Conservation (phyloP, 2,888 invertebrate genomes). For the Eristalis tenax region DNA sequence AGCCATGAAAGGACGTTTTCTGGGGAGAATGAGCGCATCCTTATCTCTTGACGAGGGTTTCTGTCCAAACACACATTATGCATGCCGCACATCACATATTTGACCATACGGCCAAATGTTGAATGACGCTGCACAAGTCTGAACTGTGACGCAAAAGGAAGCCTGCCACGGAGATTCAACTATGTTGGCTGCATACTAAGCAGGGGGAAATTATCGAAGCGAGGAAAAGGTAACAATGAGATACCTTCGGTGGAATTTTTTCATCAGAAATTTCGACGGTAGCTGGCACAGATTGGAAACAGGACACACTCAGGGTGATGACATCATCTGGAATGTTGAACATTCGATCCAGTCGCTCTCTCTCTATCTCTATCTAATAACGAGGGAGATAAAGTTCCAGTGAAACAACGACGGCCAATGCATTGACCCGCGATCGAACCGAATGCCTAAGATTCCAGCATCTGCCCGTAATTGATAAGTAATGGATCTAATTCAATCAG, state of each 20-base stretch:
- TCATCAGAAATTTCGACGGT: background rate
- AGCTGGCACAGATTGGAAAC: background rate
- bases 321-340: too few relatives aligned
- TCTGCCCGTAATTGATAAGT: constrained; percentile 51
- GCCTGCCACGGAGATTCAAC: constrained; percentile 50
- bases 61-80: constrained; percentile 15
- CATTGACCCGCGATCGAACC: background rate
- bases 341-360: too few relatives aligned
- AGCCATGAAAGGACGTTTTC: constrained; percentile 34
- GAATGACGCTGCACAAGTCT: background rate
- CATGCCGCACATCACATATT: constrained; percentile 4
- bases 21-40: constrained; percentile 32
- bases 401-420: background rate
- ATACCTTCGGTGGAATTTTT: background rate
- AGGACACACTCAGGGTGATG: too few relatives aligned
- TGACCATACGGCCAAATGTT: constrained; percentile 34
- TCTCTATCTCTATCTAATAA: background rate
- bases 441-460: constrained; percentile 10
- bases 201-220: constrained; percentile 12
- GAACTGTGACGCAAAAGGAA: constrained; percentile 50
- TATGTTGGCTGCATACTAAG: constrained; percentile 52
- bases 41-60: constrained; percentile 54
- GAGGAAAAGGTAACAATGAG: background rate
- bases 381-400: background rate
- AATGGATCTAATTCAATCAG: constrained; percentile 61